phyloP scores from a whole-genome alignment of 2,797 vertebrate genomes.

The Paguma larvata region DNA sequence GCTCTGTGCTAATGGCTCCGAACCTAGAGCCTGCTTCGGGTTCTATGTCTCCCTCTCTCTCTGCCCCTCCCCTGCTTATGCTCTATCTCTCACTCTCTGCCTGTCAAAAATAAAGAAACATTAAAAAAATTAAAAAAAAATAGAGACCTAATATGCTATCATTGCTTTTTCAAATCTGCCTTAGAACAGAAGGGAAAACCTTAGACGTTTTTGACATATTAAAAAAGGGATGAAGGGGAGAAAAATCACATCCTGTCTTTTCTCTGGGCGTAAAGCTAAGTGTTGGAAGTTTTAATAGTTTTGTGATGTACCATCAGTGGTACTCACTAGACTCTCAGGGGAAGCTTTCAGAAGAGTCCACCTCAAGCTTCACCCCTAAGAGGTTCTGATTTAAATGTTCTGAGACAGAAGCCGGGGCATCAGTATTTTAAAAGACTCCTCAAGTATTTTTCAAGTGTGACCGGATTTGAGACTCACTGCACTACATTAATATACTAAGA shows the following conservation, averaged over 20 bases:
- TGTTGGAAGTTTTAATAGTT: neutral
- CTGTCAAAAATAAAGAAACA: too few species aligned
- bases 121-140: neutral
- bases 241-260: neutral
- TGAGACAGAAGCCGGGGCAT: too few species aligned
- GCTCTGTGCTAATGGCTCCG: too few species aligned
- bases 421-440: constrained; percentile 44
- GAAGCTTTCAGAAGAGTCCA: neutral
- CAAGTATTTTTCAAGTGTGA: neutral
- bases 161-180: constrained; percentile 14
- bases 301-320: neutral
- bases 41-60: too few species aligned
- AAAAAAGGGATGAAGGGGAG: neutral
- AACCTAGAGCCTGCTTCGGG: too few species aligned
- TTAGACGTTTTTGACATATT: neutral
- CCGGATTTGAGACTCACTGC: neutral
- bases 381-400: constrained; percentile 27
- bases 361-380: neutral
- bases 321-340: neutral
- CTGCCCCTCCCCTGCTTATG: too few species aligned
- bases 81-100: too few species aligned
- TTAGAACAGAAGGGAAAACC: neutral
- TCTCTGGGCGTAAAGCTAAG: neutral
- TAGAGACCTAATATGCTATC: neutral
- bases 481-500: constrained; percentile 39